Conservation (phyloP, 1,140 invertebrate species). For the Platyscapa corneri region DNA sequence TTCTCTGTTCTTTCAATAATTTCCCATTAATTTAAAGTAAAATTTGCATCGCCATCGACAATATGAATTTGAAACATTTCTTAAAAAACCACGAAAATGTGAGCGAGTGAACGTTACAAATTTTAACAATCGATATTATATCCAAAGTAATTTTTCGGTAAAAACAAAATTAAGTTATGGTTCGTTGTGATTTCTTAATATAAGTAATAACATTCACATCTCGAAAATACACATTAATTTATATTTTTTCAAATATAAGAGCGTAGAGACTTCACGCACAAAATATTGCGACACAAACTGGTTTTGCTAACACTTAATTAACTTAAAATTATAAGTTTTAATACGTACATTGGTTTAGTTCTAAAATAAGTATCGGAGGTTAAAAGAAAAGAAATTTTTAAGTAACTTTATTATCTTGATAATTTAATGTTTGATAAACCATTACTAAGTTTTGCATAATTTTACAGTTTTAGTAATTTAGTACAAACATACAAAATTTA, state of each 20-base stretch:
- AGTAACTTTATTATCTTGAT: neutral
- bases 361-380: neutral
- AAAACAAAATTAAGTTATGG: too few species aligned
- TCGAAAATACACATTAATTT: constrained; percentile 1
- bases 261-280: constrained; percentile 8
- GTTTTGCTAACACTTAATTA: constrained; percentile 10
- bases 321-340: constrained; percentile 1
- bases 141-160: too few species aligned
- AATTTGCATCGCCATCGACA: too few species aligned
- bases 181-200: too few species aligned
- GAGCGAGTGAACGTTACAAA: too few species aligned
- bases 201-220: too few species aligned
- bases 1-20: too few species aligned
- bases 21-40: too few species aligned
- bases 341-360: neutral
- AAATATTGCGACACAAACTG: constrained; percentile 25
- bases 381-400: neutral
- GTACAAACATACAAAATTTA: constrained; percentile 15
- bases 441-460: neutral
- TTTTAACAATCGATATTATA: too few species aligned
- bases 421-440: constrained; percentile 15
- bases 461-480: constrained; percentile 21
- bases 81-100: too few species aligned
- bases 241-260: constrained; percentile 9
- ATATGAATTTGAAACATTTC: too few species aligned